Percentiles rank a stretch among this genome's conserved stretches.
Evolutionary conservation across 2,797 vertebrate genomes (phyloP).

Genomic region (Sebastes kiyomatsui): DNA sequence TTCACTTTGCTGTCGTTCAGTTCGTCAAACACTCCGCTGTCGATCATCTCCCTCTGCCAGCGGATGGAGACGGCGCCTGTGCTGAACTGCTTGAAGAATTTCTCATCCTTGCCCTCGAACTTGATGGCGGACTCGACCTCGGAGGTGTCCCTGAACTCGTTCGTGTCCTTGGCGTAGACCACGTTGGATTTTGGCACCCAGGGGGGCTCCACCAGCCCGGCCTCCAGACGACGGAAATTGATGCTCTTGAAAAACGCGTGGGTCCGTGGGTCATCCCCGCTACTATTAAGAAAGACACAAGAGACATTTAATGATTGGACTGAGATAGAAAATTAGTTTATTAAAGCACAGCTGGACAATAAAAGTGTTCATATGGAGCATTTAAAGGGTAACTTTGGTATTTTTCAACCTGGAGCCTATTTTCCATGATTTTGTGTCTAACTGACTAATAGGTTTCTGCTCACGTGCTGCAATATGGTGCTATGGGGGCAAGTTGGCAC

Average conservation of each 20-base stretch:
- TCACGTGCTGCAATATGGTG: too few relatives aligned
- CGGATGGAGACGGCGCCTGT: slow-evolving; percentile 86
- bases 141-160: slow-evolving; percentile 84
- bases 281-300: slow-evolving; percentile 33
- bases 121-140: slow-evolving; percentile 78
- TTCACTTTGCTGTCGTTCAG: slow-evolving; percentile 78
- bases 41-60: slow-evolving; percentile 92
- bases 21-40: slow-evolving; percentile 88
- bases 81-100: slow-evolving; percentile 88
- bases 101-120: slow-evolving; percentile 85
- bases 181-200: slow-evolving; percentile 89
- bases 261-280: slow-evolving; percentile 85
- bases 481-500: too few relatives aligned
- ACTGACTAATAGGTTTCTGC: too few relatives aligned
- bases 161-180: slow-evolving; percentile 88
- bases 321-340: not conserved
- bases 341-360: not conserved
- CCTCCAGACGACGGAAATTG: slow-evolving; percentile 87
- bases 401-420: too few relatives aligned
- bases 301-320: not conserved
- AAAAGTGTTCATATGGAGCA: not conserved
- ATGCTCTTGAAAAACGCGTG: slow-evolving; percentile 89
- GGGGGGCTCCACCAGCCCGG: slow-evolving; percentile 84
- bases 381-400: not conserved
- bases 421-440: too few relatives aligned